These are phyloP conservation scores for Hetaerina americana DNA, from an alignment of 1,140 invertebrate species.

Conservation along the genomic window DNA sequence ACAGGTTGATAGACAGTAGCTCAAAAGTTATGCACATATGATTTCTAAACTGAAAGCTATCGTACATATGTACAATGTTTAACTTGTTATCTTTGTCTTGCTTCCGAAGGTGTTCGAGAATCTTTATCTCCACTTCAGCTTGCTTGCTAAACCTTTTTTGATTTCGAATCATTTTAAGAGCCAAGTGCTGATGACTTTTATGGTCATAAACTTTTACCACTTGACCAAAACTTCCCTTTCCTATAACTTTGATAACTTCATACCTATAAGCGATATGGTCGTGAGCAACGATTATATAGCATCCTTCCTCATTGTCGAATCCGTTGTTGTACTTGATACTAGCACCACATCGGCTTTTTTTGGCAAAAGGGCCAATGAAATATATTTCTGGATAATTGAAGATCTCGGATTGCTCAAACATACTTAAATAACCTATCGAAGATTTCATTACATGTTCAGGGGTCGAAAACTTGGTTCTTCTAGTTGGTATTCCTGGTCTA, in stretches of 20 bases:
- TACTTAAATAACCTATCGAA: constrained; percentile 85
- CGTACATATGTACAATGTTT: constrained; percentile 99
- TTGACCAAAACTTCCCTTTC: constrained; percentile 93
- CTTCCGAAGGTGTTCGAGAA: constrained; percentile 87
- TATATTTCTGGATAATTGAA: constrained; percentile 85
- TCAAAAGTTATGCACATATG: constrained; percentile 99
- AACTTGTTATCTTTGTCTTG: constrained; percentile 97
- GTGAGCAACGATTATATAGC: constrained; percentile 93
- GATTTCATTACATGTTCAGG: constrained; percentile 87
- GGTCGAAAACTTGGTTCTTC: constrained; percentile 55
- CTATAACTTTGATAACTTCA: constrained; percentile 85
- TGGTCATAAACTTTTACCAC: constrained; percentile 98
- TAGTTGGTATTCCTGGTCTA: constrained; percentile 30
- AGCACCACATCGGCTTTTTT: constrained; percentile 80
- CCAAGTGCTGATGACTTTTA: constrained; percentile 85
- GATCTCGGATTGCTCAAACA: constrained; percentile 92
- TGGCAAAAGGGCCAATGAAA: constrained; percentile 91
- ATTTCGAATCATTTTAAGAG: constrained; percentile 96
- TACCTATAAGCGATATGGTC: constrained; percentile 97
- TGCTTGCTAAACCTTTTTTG: constrained; percentile 97
- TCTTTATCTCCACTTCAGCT: constrained; percentile 98
- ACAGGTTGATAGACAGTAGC: constrained; percentile 93
- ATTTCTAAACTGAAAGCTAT: constrained; percentile 95
- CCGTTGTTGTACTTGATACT: constrained; percentile 76
- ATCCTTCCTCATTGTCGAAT: constrained; percentile 94